Evolutionary conservation across 2,113 vertebrate genomes (phyloP).

Genomic region (Rattus rattus): DNA sequence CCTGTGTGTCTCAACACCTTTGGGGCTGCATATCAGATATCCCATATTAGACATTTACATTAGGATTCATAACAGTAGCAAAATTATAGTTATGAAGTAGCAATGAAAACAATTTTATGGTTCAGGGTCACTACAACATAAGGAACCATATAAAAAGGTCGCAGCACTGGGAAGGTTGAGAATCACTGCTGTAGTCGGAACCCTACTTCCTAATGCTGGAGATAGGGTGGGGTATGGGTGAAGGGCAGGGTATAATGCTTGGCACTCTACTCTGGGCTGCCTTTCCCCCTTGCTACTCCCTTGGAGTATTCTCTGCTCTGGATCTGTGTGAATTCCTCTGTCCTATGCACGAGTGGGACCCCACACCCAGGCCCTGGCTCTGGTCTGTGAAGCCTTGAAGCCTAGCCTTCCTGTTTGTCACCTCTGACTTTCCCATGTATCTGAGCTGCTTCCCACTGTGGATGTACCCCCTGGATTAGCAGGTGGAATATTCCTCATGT

Average conservation of each 20-base stretch:
- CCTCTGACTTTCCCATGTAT: background rate
- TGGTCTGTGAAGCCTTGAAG: background rate
- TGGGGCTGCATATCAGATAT: background rate
- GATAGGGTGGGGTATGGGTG: background rate
- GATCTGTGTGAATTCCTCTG: background rate
- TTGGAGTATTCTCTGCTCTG: background rate
- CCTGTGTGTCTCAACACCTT: background rate
- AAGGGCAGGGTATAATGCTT: background rate
- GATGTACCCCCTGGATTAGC: background rate
- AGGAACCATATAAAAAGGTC: background rate
- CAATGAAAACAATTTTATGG: background rate
- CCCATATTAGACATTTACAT: background rate
- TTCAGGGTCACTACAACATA: background rate
- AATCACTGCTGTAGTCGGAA: background rate
- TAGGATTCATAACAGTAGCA: background rate
- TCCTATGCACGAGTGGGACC: background rate
- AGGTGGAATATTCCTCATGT: too few species aligned
- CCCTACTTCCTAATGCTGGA: background rate
- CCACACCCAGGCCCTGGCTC: background rate
- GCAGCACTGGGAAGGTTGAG: background rate
- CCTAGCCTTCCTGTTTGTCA: background rate
- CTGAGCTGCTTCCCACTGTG: background rate
- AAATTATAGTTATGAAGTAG: background rate
- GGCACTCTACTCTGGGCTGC: background rate
- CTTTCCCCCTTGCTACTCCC: background rate